Conservation (phyloP, 92 coral and sea anemone genomes). For the Epizoanthus rinbou region DNA sequence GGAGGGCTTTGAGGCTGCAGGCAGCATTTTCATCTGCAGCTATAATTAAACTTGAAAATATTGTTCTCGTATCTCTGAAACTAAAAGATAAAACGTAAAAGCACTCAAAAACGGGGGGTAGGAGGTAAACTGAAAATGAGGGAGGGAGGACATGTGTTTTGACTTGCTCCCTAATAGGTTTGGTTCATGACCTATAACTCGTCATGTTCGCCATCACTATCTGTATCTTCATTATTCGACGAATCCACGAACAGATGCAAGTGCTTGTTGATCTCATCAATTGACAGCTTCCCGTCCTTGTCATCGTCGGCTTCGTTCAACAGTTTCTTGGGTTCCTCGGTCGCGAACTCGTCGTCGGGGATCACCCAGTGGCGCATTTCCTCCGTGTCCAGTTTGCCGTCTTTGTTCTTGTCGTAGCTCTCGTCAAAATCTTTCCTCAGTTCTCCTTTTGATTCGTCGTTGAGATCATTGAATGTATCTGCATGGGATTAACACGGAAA, state of each 20-base stretch:
- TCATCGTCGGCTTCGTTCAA: conserved; percentile 87
- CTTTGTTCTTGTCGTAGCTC: conserved; percentile 74
- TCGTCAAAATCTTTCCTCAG: conserved; percentile 78
- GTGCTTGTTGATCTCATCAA: conserved; percentile 83
- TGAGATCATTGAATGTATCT: conserved; percentile 81
- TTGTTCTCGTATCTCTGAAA: too few relatives aligned
- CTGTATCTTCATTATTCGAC: conserved; percentile 26
- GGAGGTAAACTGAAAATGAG: too few relatives aligned
- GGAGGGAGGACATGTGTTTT: too few relatives aligned
- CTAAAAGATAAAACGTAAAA: too few relatives aligned
- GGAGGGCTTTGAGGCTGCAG: too few relatives aligned
- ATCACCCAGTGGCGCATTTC: conserved; percentile 83
- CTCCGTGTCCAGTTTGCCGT: conserved; percentile 69
- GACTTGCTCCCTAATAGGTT: too few relatives aligned
- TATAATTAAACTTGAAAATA: too few relatives aligned
- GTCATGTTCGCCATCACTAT: conserved; percentile 62
- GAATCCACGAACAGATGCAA: conserved; percentile 73
- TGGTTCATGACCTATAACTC: conserved; percentile 53
- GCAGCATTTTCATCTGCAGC: too few relatives aligned
- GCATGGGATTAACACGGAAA: background rate
- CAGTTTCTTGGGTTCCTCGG: conserved; percentile 79
- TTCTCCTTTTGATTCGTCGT: conserved; percentile 78
- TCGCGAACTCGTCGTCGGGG: conserved; percentile 86
- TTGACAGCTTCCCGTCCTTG: conserved; percentile 83
- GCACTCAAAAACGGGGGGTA: too few relatives aligned